These are phyloP conservation scores for Rana temporaria DNA, from an alignment of 2,113 vertebrate species.

Conservation along the genomic window DNA sequence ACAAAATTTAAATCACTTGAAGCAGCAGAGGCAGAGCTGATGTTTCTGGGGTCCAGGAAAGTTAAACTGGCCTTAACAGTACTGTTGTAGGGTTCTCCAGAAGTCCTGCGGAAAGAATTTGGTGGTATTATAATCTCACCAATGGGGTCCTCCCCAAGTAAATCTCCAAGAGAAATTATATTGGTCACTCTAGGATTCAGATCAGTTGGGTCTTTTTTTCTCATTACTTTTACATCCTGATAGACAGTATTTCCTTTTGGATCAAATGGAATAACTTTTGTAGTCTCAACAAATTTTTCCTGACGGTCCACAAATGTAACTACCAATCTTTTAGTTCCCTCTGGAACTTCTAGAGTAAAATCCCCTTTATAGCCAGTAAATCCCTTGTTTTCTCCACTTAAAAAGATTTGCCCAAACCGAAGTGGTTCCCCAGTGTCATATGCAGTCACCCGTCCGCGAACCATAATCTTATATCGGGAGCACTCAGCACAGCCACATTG, in stretches of 20 bases:
- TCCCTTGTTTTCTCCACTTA: constrained; percentile 80
- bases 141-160: constrained; percentile 74
- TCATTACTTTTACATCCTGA: constrained; percentile 89
- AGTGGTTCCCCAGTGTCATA: constrained; percentile 86
- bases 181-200: constrained; percentile 79
- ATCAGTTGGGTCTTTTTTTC: constrained; percentile 80
- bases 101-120: constrained; percentile 77
- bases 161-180: constrained; percentile 80
- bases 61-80: constrained; percentile 90
- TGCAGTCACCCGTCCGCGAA: constrained; percentile 83
- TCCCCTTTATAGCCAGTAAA: constrained; percentile 91
- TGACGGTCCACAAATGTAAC: constrained; percentile 85
- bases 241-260: constrained; percentile 85
- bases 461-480: constrained; percentile 76
- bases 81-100: constrained; percentile 83
- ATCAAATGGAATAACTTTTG: constrained; percentile 91
- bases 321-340: constrained; percentile 82
- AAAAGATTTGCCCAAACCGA: constrained; percentile 88
- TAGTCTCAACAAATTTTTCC: constrained; percentile 81
- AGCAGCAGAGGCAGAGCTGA: constrained; percentile 78
- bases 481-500: constrained; percentile 89
- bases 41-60: constrained; percentile 91
- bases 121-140: constrained; percentile 88
- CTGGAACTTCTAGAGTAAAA: constrained; percentile 87
- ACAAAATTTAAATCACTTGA: constrained; percentile 92